Evolutionary conservation across 2,113 vertebrate genomes (phyloP).

Genomic region (Halcyon malimbica): DNA sequence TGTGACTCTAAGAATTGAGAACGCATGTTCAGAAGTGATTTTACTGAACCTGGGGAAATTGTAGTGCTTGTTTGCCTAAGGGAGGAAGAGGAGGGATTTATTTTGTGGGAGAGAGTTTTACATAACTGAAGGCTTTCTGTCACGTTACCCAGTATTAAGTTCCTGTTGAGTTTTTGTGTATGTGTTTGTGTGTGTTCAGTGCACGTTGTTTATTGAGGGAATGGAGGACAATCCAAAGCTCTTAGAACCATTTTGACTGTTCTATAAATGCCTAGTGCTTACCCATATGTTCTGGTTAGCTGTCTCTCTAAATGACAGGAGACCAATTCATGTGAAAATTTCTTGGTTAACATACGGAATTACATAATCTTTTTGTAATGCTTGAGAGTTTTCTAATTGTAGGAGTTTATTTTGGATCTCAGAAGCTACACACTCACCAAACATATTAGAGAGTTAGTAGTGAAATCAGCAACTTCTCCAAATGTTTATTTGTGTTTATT

Average conservation of each 20-base stretch:
- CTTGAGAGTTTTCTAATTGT: not conserved
- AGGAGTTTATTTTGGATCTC: slow-evolving; percentile 22
- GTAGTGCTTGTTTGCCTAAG: not conserved
- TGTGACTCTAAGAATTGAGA: not conserved
- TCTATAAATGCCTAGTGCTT: not conserved
- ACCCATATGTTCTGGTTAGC: not conserved
- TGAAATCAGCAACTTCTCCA: not conserved
- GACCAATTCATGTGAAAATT: slow-evolving; percentile 4
- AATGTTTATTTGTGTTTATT: slow-evolving; percentile 8
- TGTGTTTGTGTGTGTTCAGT: not conserved
- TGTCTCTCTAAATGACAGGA: not conserved
- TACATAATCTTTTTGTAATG: not conserved
- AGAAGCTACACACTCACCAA: not conserved
- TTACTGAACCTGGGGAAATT: not conserved
- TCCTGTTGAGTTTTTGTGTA: not conserved
- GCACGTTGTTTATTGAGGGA: not conserved
- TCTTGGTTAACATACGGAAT: not conserved
- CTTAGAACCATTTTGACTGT: not conserved
- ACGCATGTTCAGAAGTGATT: not conserved
- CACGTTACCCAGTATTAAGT: not conserved
- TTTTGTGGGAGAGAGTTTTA: not conserved
- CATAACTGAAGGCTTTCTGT: not conserved
- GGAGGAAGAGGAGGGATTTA: not conserved
- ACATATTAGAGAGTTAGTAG: not conserved
- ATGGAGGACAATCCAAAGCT: not conserved